phyloP scores from a whole-genome alignment of 1,140 invertebrate species.

The Apocrypta bakeri region DNA sequence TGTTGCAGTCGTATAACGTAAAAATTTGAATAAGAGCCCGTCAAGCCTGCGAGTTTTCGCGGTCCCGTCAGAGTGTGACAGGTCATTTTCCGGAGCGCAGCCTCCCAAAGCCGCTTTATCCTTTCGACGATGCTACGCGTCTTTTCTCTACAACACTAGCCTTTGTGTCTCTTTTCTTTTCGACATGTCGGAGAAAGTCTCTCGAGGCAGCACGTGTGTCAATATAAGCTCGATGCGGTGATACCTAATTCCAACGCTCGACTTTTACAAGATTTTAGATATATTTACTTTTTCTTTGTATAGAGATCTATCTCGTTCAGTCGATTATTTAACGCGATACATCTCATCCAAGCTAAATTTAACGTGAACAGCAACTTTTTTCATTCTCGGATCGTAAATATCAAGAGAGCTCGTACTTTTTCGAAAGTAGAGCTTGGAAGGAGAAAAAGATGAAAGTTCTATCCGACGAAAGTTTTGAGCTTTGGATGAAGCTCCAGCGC shows the following conservation, averaged over 20 bases:
- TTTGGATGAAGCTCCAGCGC: neutral
- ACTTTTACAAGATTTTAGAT: neutral
- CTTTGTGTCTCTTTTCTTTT: neutral
- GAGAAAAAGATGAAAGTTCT: slow-evolving; percentile 12
- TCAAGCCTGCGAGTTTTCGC: slow-evolving; percentile 32
- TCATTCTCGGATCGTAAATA: slow-evolving; percentile 12
- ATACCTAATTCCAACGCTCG: slow-evolving; percentile 27
- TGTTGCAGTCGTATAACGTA: slow-evolving; percentile 36
- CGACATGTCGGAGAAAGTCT: neutral
- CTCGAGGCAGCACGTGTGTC: neutral
- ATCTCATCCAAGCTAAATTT: neutral
- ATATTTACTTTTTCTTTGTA: neutral
- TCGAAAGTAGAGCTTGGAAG: slow-evolving; percentile 1
- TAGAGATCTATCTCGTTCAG: neutral
- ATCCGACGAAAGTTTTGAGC: slow-evolving; percentile 17
- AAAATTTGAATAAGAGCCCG: slow-evolving; percentile 59
- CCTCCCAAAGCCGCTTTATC: slow-evolving; percentile 58
- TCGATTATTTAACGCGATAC: slow-evolving; percentile 1
- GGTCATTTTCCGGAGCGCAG: slow-evolving; percentile 72
- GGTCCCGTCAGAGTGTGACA: slow-evolving; percentile 65
- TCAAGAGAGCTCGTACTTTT: slow-evolving; percentile 2
- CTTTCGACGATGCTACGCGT: slow-evolving; percentile 58
- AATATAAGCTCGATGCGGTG: neutral
- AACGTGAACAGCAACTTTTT: neutral
- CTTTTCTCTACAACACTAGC: neutral